Conservation (phyloP, 2,113 vertebrate genomes). For the Struthidea cinerea region DNA sequence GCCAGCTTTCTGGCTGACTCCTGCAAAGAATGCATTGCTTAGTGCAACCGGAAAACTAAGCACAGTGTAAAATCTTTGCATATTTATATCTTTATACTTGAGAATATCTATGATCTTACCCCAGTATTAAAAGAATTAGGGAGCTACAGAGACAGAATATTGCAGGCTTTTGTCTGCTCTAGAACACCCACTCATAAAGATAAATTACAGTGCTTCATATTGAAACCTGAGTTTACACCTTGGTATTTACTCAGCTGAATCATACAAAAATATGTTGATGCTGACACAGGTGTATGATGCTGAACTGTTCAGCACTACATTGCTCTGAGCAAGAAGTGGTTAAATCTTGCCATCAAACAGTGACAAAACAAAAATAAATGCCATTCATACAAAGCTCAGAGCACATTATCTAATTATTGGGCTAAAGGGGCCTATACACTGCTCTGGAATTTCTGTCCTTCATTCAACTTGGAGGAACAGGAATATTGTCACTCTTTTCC, state of each 20-base stretch:
- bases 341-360: background rate
- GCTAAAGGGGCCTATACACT: background rate
- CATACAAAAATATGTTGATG: background rate
- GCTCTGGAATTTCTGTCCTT: background rate
- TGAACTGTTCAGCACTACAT: background rate
- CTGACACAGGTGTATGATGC: background rate
- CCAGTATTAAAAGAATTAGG: background rate
- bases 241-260: background rate
- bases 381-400: background rate
- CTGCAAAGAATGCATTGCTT: background rate
- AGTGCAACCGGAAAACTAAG: background rate
- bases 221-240: background rate
- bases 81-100: background rate
- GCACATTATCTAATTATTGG: background rate
- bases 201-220: background rate
- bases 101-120: background rate
- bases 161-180: background rate
- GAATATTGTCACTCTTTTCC: background rate
- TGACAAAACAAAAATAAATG: background rate
- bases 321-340: background rate
- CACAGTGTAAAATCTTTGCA: background rate
- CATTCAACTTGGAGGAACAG: background rate
- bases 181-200: background rate
- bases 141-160: background rate
- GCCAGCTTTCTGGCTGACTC: background rate